Percentiles rank a stretch among this genome's conserved stretches.
These are phyloP conservation scores for Griposia aprilina DNA, from an alignment of 2,888 invertebrate species.

Conservation along the genomic window DNA sequence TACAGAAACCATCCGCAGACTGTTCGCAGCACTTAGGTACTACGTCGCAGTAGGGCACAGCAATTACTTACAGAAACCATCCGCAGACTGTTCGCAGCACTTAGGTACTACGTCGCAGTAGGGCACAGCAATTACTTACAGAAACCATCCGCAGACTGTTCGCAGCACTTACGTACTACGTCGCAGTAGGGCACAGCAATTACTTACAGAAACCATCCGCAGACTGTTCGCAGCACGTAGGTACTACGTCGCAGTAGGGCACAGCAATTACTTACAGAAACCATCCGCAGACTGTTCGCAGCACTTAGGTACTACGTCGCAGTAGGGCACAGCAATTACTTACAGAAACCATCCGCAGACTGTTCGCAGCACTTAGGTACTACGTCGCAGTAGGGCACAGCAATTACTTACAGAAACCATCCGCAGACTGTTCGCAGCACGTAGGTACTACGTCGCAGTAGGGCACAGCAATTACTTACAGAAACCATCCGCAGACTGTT, in stretches of 20 bases:
- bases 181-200: not conserved
- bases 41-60: conserved; percentile 1
- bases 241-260: conserved; percentile 8
- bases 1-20: not conserved
- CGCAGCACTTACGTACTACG: conserved; percentile 15
- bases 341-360: not conserved
- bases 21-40: conserved; percentile 14
- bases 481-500: not conserved
- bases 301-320: conserved; percentile 16
- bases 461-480: not conserved
- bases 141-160: not conserved
- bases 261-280: not conserved
- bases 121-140: not conserved
- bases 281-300: conserved; percentile 7
- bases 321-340: not conserved
- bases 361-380: conserved; percentile 14
- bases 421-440: conserved; percentile 10
- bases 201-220: not conserved
- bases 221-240: conserved; percentile 12
- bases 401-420: not conserved
- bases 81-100: conserved; percentile 10
- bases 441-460: conserved; percentile 11
- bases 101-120: conserved; percentile 12
- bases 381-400: conserved; percentile 1
- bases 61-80: not conserved